Percentiles rank a stretch among this genome's conserved stretches.
These are phyloP conservation scores for Mycteria americana DNA, from an alignment of 2,797 vertebrate species.

Conservation along the genomic window DNA sequence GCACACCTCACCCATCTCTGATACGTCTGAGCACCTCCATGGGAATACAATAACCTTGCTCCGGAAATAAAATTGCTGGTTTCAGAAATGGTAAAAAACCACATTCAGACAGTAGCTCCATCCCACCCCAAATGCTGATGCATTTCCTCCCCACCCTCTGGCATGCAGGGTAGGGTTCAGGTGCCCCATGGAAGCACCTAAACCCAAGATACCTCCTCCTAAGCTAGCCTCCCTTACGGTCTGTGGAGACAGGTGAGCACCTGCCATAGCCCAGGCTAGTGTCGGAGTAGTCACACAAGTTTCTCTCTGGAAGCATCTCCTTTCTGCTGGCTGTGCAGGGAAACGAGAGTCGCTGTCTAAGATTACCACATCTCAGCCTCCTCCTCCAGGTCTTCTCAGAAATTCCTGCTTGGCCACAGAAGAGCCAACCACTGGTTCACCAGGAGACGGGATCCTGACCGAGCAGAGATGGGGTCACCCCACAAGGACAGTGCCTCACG, in stretches of 20 bases:
- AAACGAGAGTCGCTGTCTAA: neutral
- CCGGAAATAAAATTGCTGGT: neutral
- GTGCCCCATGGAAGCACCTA: neutral
- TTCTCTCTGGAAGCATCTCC: neutral
- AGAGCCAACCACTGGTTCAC: neutral
- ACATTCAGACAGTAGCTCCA: neutral
- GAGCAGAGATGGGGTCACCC: neutral
- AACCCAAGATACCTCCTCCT: neutral
- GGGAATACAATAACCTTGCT: neutral
- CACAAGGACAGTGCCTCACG: fast-evolving
- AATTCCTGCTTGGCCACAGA: neutral
- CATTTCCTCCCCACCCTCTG: neutral
- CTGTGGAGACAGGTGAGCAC: neutral
- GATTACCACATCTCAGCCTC: neutral
- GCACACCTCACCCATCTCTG: neutral
- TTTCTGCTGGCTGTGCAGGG: neutral
- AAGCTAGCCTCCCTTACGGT: neutral
- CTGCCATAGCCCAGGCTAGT: too few relatives aligned
- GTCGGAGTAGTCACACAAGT: neutral
- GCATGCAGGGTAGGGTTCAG: neutral
- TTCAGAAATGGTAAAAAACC: neutral
- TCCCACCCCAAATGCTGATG: neutral
- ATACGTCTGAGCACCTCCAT: neutral
- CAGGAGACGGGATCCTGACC: neutral
- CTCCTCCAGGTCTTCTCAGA: neutral